These are phyloP conservation scores for Chrysochloris asiatica DNA, from an alignment of 2,113 vertebrate genomes.

Conservation along the genomic window DNA sequence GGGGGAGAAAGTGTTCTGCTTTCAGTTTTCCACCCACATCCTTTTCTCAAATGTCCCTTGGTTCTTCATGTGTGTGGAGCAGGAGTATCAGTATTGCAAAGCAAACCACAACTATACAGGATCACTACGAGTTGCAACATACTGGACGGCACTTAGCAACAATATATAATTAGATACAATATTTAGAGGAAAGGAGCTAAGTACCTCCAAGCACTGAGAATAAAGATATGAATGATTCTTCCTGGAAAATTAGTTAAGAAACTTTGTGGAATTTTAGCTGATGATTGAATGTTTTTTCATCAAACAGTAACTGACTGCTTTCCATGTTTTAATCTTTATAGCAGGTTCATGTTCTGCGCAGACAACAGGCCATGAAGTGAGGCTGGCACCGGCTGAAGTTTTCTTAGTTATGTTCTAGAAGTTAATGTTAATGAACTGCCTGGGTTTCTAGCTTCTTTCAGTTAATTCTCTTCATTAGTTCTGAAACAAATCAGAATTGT, in stretches of 20 bases:
- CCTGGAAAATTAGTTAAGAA: background rate
- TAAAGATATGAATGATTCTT: background rate
- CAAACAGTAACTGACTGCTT: background rate
- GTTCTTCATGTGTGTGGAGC: background rate
- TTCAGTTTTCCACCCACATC: background rate
- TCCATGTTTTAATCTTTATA: background rate
- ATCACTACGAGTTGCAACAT: too few relatives aligned
- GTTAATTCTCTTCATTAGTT: background rate
- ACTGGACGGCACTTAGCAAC: too few relatives aligned
- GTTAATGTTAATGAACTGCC: background rate
- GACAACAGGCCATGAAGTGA: fast-evolving
- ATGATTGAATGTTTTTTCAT: background rate
- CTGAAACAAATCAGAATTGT: background rate
- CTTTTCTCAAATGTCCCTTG: background rate
- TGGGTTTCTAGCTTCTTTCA: background rate
- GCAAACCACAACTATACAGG: too few relatives aligned
- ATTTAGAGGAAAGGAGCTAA: background rate
- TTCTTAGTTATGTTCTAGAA: background rate
- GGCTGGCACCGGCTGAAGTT: background rate
- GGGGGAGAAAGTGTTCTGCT: background rate
- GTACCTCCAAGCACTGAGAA: background rate
- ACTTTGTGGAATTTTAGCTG: background rate
- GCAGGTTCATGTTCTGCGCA: fast-evolving
- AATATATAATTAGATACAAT: background rate
- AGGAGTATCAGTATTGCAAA: too few relatives aligned